Base-by-base conservation (phyloP, 2,888 invertebrate species). In the Ormyrus pomaceus region DNA sequence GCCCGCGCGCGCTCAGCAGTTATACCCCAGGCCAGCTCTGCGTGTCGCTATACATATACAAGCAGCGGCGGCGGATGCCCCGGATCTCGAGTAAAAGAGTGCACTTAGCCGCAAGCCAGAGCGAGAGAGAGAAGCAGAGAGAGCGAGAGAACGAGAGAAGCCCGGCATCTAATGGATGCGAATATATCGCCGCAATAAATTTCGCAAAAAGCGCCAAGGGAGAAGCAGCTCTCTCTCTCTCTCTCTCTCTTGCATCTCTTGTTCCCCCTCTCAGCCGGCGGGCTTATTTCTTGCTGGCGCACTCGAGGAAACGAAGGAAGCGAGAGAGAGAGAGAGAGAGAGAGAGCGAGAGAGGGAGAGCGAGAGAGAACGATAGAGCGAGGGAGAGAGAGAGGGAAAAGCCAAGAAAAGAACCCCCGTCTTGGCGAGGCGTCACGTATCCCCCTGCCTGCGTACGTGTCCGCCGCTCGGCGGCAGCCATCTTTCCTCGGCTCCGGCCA, bases 141-240 rank as follows among this genome's bases (percentile, higher is more conserved):
- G 70, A 48, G 85, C 85, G 86, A 86, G 71, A 70, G 85, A 86
- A 85, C 86, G 62, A 69, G 69, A 68, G 69, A 50, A 62, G 59
- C 53, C 71, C 58, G 86, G 85, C 87, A 87, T 88, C 90, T 89
- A 90, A 90, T 90, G 90, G 90, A 91, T 88, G 90, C 87, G 90
- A 90, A 90, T 91, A 90, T 91, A 90, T 91, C 88, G 89, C 87
- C 59, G 90, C 86, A 89, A 90, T 90, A 91, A 91, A 90, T 89
- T 90, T 87, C 85, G 86, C 87, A 89, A 90, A 90, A 90, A 90
- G 87, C 87, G 82, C 81, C 81, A 82, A 83, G 82, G 75, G 75
- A 78, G 82, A 34, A 72, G 82, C 80, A 77, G 51, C 83, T 84
- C 81, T 81, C 80, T 56, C 72, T 65, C 64, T 78, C 81, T 71